Evolutionary conservation across 1,140 invertebrate species (phyloP).

Genomic region (Micrasema minimum): DNA sequence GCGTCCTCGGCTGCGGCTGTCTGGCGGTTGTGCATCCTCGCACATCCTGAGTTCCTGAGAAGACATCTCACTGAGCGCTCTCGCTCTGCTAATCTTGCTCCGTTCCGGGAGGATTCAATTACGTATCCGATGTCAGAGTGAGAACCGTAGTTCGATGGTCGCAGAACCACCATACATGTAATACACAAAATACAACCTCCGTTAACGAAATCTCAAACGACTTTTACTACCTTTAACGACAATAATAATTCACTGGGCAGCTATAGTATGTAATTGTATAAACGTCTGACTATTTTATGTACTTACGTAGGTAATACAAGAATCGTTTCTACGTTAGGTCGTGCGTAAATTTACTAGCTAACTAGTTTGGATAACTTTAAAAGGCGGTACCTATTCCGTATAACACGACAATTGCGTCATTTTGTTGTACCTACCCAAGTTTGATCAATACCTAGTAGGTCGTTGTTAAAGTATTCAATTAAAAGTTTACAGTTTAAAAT

Average conservation of each 20-base stretch:
- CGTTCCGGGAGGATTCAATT: constrained; percentile 3
- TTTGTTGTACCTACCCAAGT: constrained; percentile 17
- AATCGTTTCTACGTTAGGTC: too few species aligned
- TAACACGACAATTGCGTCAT: constrained; percentile 25
- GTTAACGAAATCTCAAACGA: too few species aligned
- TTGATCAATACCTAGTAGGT: constrained; percentile 37
- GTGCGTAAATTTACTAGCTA: neutral
- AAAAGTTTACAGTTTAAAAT: constrained; percentile 51
- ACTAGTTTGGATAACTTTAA: neutral
- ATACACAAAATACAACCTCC: too few species aligned
- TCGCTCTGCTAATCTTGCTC: neutral
- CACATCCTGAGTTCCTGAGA: neutral
- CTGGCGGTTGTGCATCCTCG: constrained; percentile 17
- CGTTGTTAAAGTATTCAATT: constrained; percentile 47
- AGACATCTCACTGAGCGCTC: constrained; percentile 4
- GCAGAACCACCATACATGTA: too few species aligned
- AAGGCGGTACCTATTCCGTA: neutral
- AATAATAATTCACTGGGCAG: too few species aligned
- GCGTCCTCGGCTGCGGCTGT: neutral
- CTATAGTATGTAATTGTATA: too few species aligned
- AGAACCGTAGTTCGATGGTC: neutral
- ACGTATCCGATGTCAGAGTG: constrained; percentile 1
- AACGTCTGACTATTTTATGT: too few species aligned
- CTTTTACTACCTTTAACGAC: too few species aligned
- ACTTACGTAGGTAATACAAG: too few species aligned